Base-by-base conservation (phyloP, 92 coral and sea anemone genomes). In the Bergia sp. region DNA sequence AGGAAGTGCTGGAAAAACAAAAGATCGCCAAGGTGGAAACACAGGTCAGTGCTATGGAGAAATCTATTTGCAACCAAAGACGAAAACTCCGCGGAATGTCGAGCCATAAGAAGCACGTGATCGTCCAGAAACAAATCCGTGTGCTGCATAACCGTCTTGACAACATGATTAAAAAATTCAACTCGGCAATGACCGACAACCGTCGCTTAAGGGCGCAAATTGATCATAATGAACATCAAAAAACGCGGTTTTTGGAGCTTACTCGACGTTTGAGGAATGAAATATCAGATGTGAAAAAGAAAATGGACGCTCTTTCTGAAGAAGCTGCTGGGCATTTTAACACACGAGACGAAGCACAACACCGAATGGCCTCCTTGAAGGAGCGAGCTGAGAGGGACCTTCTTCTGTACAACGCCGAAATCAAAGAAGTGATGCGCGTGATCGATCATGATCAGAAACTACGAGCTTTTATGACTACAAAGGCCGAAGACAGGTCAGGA, bases 381-480 rank as follows among this genome's bases (percentile, higher is more conserved):
- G 99, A 97, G 85, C 94, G 98, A 67, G 95, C 94, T 3, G 99
- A 96, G 42, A 91, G 99, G 23, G 99, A 97, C n/a, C 91, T 94
- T n/a, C 89, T 96, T 23, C 64, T 91, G 53, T 93, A 91, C 84
- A 94, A 93, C 86, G 89, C 82, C 66, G 98, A 97, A 73, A 86
- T 97, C 77, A 97, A 97, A 85, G 98, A 97, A 61, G 96, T 97
- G 37, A 87, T 93, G 98, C 94, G 98, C 64, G 91, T 93, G 4
- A 96, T 97, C 45, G 98, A 94, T 81, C 99, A 97, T 79, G 98
- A 96, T 89, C 96, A 94, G 15, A 97, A 97, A 81, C 96, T 96
- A 58, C 91, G 98, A 15, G 93, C 92, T 5, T 97, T 97, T 86
- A 97, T 97, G 99, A 90, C 86, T 39, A 89, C 99, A 1, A 97